A percentile compares a stretch with the other conserved stretches of the same genome.
Evolutionary conservation across 2,113 vertebrate species (phyloP).

Genomic region (Axis porcinus): DNA sequence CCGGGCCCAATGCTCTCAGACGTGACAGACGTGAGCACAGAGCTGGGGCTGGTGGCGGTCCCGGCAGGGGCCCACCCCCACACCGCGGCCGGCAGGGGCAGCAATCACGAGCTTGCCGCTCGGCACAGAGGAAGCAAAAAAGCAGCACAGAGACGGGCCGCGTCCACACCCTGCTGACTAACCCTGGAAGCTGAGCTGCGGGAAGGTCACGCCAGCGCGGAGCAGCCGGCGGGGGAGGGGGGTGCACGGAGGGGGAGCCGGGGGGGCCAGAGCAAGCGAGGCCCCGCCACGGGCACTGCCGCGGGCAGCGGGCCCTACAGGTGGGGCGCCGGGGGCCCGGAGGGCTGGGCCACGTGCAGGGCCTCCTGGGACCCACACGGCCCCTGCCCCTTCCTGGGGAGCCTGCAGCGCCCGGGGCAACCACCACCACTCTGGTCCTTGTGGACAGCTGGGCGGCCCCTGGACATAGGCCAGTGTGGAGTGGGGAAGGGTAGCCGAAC

Average conservation of each 20-base stretch:
- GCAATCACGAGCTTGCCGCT: background rate
- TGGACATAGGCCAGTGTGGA: background rate
- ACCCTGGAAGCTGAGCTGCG: background rate
- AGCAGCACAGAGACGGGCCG: background rate
- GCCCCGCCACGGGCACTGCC: conserved; percentile 1
- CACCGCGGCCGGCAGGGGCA: background rate
- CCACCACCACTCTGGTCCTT: background rate
- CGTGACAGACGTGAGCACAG: background rate
- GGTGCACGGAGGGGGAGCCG: conserved; percentile 26
- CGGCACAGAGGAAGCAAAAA: background rate
- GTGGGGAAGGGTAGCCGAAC: background rate
- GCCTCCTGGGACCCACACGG: background rate
- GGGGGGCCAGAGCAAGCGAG: conserved; percentile 61
- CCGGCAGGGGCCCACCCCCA: background rate
- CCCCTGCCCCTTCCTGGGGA: background rate
- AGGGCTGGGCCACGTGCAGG: background rate
- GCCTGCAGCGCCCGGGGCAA: background rate
- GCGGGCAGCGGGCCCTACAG: conserved; percentile 82
- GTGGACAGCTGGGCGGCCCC: background rate
- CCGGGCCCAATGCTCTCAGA: background rate
- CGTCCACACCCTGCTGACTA: background rate
- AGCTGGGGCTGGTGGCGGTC: fast-evolving
- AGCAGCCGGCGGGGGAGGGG: conserved; percentile 52
- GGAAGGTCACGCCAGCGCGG: background rate
- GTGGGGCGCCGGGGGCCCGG: conserved; percentile 18